Evolutionary conservation across 2,888 invertebrate species (phyloP).

Genomic region (Lamellibrachia columna): DNA sequence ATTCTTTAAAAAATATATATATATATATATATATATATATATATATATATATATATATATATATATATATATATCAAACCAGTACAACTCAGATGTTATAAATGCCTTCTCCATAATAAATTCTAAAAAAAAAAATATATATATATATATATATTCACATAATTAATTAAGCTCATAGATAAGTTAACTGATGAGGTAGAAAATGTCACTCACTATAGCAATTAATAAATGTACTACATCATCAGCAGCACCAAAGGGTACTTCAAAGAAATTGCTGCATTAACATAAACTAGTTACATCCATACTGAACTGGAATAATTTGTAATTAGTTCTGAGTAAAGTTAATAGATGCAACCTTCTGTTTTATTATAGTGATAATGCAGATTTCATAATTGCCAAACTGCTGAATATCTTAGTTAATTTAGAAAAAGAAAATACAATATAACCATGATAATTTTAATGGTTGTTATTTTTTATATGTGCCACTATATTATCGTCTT

Average conservation of each 20-base stretch:
- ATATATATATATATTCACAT: not conserved
- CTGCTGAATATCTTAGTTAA: too few species aligned
- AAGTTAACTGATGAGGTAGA: not conserved
- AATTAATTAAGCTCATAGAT: not conserved
- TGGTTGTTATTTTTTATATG: too few species aligned
- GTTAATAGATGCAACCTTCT: not conserved
- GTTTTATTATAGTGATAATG: too few species aligned
- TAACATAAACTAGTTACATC: conserved; percentile 10
- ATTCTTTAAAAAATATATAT: not conserved
- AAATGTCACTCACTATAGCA: not conserved
- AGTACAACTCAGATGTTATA: not conserved
- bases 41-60: conserved; percentile 10
- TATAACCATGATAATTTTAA: too few species aligned
- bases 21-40: conserved; percentile 14
- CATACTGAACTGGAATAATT: not conserved
- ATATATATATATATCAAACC: not conserved
- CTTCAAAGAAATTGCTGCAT: not conserved
- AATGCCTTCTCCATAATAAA: not conserved
- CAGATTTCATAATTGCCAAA: too few species aligned
- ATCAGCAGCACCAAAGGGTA: not conserved
- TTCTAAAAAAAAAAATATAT: not conserved
- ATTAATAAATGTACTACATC: not conserved
- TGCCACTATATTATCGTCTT: too few species aligned
- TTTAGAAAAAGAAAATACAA: too few species aligned
- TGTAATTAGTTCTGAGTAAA: not conserved